A percentile compares a stretch with the other conserved stretches of the same genome.
phyloP scores from a whole-genome alignment of 2,888 invertebrate species.

The Cosmia pyralina region DNA sequence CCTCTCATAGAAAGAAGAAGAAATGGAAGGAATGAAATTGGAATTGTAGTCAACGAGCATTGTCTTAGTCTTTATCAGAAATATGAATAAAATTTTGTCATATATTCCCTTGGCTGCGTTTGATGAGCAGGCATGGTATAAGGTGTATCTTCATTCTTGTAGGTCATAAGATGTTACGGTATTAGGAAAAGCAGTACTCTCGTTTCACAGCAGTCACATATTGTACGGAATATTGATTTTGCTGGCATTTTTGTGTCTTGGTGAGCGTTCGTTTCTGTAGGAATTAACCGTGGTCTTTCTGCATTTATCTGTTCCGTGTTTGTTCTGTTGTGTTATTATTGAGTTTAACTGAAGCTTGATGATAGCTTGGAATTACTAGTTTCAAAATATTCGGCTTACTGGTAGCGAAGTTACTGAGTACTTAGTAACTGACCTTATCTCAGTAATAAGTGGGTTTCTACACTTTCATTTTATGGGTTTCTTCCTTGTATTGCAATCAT shows the following conservation, averaged over 20 bases:
- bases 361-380: constrained; percentile 57
- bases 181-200: not conserved
- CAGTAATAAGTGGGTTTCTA: constrained; percentile 54
- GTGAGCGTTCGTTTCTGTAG: not conserved
- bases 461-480: constrained; percentile 41
- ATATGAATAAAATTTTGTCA: not conserved
- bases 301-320: constrained; percentile 1
- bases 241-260: not conserved
- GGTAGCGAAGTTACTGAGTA: constrained; percentile 44
- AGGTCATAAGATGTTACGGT: not conserved
- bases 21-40: not conserved
- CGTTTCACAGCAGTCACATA: not conserved
- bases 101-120: not conserved
- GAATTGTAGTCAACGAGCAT: not conserved
- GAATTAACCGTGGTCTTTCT: constrained; percentile 13
- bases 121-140: not conserved
- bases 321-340: constrained; percentile 50
- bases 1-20: too few species aligned
- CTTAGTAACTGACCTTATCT: constrained; percentile 61
- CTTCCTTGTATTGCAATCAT: constrained; percentile 56
- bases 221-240: not conserved
- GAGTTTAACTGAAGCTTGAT: constrained; percentile 54
- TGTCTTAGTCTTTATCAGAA: not conserved
- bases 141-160: not conserved
- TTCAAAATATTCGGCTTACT: constrained; percentile 59